phyloP scores from a whole-genome alignment of 2,888 invertebrate genomes.

The Patella pellucida region DNA sequence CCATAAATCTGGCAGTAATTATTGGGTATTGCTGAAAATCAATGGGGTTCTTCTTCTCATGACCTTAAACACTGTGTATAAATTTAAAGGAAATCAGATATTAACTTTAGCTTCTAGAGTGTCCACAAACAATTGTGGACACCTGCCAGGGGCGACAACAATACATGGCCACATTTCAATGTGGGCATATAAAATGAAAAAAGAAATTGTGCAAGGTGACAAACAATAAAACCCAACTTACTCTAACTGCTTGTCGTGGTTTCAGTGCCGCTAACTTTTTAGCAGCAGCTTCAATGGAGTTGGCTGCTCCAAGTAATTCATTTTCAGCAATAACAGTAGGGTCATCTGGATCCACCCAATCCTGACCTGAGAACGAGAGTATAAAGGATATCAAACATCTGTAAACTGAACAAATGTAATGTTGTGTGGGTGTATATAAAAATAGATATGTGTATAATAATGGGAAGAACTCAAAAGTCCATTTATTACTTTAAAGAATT shows the following conservation, averaged over 20 bases:
- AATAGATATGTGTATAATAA: background rate
- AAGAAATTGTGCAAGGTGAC: no score
- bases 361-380: slow-evolving; percentile 76
- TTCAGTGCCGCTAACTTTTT: slow-evolving; percentile 92
- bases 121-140: no score
- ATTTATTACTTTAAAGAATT: slow-evolving; percentile 4
- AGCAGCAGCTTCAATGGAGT: slow-evolving; percentile 97
- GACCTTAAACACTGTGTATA: no score
- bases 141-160: no score
- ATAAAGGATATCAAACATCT: background rate
- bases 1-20: no score
- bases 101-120: no score
- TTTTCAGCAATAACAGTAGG: slow-evolving; percentile 98
- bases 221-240: slow-evolving; percentile 68
- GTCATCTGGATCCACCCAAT: slow-evolving; percentile 97
- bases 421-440: background rate
- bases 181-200: no score
- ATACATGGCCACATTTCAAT: no score
- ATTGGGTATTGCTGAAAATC: no score
- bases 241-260: slow-evolving; percentile 86
- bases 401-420: background rate
- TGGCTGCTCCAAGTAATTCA: slow-evolving; percentile 95
- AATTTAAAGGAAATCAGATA: no score
- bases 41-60: no score
- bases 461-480: background rate